Evolutionary conservation across 2,888 invertebrate species (phyloP).

Genomic region (Keiferia lycopersicella): DNA sequence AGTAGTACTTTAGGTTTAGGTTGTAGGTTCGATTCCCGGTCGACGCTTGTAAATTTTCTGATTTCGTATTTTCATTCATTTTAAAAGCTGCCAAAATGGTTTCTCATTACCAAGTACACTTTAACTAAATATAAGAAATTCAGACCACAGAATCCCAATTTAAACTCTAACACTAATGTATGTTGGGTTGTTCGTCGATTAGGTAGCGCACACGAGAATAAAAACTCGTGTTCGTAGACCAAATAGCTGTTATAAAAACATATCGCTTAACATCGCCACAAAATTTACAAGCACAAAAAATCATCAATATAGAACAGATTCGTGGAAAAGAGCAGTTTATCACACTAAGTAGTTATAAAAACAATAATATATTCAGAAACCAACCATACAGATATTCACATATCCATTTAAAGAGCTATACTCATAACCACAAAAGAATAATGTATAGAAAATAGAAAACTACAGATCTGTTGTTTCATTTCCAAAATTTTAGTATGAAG

Average conservation of each 20-base stretch:
- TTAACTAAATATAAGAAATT: too few relatives aligned
- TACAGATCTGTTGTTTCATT: background rate
- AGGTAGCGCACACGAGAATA: background rate
- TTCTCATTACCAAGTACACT: too few relatives aligned
- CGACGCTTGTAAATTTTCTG: too few relatives aligned
- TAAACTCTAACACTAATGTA: too few relatives aligned
- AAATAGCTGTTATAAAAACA: background rate
- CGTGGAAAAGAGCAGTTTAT: conserved; percentile 1
- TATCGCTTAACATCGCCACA: background rate
- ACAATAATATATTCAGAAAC: conserved; percentile 9
- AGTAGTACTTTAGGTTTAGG: too few relatives aligned
- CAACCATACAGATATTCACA: conserved; percentile 11
- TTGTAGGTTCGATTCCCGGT: too few relatives aligned
- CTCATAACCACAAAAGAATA: background rate
- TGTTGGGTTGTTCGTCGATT: background rate
- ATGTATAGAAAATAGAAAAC: background rate
- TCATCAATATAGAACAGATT: background rate
- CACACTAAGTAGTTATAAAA: background rate
- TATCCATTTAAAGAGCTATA: background rate
- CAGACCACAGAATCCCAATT: too few relatives aligned
- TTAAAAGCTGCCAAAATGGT: too few relatives aligned
- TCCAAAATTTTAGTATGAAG: too few relatives aligned
- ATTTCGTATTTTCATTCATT: too few relatives aligned
- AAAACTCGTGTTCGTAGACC: background rate
- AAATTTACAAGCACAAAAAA: background rate